Evolutionary conservation across 2,888 invertebrate species (phyloP), one percentile per base, ranked within the genome.

Genomic region (Nomada fucata): DNA sequence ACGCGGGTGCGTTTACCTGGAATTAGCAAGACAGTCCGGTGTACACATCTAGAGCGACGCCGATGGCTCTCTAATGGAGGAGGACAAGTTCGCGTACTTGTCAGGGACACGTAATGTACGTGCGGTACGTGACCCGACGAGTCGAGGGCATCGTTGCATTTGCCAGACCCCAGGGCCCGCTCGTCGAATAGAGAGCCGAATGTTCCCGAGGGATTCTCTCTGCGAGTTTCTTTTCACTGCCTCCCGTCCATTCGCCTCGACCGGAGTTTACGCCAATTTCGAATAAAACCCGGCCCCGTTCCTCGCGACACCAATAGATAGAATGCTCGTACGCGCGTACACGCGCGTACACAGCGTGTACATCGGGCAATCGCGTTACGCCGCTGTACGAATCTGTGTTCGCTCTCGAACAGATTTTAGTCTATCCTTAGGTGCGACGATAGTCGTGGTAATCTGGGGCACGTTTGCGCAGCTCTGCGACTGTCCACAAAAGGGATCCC

Each of bases 21-120:
- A 90, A 91, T 91, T 91, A 91, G 90, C 86, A 74, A 75, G 89
- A 87, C 90, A 86, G 88, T 85, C 61, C 80, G 85, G 78, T 81
- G 80, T 77, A 75, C 83, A 69, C 76, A 64, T 63, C 74, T 76
- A 84, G 55, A 76, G 83, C 59, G 74, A 79, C 84, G 70, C 83
- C 82, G 88, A 90, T 86, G 88, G 76, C 68, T 85, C 88, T 83
- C 88, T 88, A 88, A 91, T 85, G 88, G 86, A 86, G 86, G 73
- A 87, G 88, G 84, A 83, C 83, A 75, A 83, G 84, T 71, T 79
- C 73, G 73, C 70, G 75, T 86, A 87, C 83, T 85, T 83, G 87
- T 89, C 86, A 82, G 78, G 75, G 82, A 84, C 83, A 79, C 83
- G 75, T 74, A 78, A 78, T 3, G 47, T 0, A 47, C 47, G 15